Evolutionary conservation across 2,888 invertebrate species (phyloP), one percentile per base, ranked within the genome.

Genomic region (Melieria crassipennis): DNA sequence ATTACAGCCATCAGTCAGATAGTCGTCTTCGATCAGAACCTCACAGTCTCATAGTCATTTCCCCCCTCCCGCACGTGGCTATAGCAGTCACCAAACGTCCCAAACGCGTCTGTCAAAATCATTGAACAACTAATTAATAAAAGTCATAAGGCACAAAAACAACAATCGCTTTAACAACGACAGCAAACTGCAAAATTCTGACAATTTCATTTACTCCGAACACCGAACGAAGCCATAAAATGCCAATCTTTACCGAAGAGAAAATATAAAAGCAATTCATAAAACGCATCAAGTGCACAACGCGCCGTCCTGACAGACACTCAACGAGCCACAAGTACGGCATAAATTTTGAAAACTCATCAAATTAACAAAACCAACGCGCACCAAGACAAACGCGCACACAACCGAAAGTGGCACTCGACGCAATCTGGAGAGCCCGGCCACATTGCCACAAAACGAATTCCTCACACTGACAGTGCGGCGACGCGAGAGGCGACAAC

Each of bases 301-400:
- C 30, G 30, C 30, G 30, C 30, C 30, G 30, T 30, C 30, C 11
- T 52, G 52, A 4, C 52, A 52, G 11, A 52, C 11, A 52, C 13
- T 52, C 13, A 5, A 52, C 11, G 13, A 52, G 5, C 11, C 11
- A 52, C 30, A 30, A 30, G 30, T 3, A 30, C 30, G 3, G 30
- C 9, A 52, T 7, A 52, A 52, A 52, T n/a, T 52, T 52, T 11
- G 52, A 52, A 52, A 52, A 52, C 52, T 52, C 52, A 52, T 52
- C 52, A 52, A 52, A 52, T n/a, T 52, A n/a, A 5, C 13, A 52
- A 7, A 52, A 52, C 6, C 10, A 52, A 11, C 11, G 13, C 10
- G 11, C 7, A 13, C 10, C 6, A 52, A 52, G 6, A 7, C n/a
- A 52, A 52, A 9, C 13, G 52, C 52, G 13, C 6, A 13, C 52